phyloP scores from a whole-genome alignment of 2,888 invertebrate species.

The Ptycholaimellus sp. region DNA sequence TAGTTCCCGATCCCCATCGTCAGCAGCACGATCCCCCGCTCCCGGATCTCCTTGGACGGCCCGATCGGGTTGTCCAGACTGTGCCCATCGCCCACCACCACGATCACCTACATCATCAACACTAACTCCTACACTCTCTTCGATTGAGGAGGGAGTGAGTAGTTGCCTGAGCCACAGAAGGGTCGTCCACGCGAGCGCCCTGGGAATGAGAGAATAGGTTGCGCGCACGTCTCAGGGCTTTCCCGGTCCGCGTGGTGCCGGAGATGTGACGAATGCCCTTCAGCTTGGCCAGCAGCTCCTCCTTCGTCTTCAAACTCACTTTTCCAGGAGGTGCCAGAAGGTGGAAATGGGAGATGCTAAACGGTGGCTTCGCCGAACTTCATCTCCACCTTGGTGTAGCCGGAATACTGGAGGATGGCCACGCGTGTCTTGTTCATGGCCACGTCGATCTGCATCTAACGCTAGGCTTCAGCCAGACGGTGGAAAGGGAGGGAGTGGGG shows the following conservation, averaged over 20 bases:
- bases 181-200: conserved; percentile 7
- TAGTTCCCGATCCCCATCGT: conserved; percentile 14
- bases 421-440: conserved; percentile 11
- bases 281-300: conserved; percentile 6
- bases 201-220: conserved; percentile 8
- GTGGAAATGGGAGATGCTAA: background rate
- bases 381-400: conserved; percentile 13
- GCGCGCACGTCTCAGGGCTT: conserved; percentile 12
- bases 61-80: conserved; percentile 11
- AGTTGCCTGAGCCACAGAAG: conserved; percentile 7
- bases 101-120: conserved; percentile 8
- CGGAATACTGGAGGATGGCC: conserved; percentile 14
- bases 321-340: background rate
- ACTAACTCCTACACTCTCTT: background rate
- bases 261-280: conserved; percentile 10
- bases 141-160: background rate
- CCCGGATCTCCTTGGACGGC: conserved; percentile 9
- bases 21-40: conserved; percentile 8
- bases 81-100: conserved; percentile 14
- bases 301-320: conserved; percentile 1
- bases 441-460: too few species aligned
- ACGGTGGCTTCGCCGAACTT: conserved; percentile 10
- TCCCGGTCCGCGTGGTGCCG: conserved; percentile 14
- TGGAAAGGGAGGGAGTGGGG: too few species aligned
- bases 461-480: too few species aligned